These are phyloP conservation scores for Hafferia zeledoni DNA, from an alignment of 2,797 vertebrate genomes.

Conservation along the genomic window DNA sequence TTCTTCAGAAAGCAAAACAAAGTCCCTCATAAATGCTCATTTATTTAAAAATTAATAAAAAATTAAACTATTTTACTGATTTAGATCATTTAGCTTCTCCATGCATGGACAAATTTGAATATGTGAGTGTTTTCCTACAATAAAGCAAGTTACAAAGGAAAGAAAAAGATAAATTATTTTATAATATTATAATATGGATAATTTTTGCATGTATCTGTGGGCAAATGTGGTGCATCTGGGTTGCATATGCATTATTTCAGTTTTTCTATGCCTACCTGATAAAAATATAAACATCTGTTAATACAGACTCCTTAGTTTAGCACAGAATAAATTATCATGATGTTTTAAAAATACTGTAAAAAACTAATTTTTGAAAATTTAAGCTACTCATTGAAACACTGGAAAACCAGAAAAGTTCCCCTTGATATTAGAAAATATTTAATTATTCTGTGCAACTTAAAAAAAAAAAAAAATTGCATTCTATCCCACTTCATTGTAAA, in stretches of 20 bases:
- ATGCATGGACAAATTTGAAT: neutral
- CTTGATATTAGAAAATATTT: neutral
- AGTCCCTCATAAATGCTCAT: neutral
- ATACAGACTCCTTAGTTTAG: neutral
- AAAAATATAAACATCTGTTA: neutral
- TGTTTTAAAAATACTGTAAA: neutral
- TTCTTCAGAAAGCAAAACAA: neutral
- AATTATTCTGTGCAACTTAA: neutral
- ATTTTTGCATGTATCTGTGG: neutral
- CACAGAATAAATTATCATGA: neutral
- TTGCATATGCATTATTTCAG: neutral
- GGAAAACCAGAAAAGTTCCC: neutral
- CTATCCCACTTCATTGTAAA: neutral
- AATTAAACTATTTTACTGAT: neutral
- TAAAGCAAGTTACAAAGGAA: constrained; percentile 30
- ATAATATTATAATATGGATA: neutral
- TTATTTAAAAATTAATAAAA: neutral
- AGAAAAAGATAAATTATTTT: neutral
- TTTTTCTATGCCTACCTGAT: neutral
- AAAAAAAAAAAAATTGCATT: neutral
- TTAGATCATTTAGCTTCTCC: neutral
- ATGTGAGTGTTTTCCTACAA: constrained; percentile 11
- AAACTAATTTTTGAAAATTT: neutral
- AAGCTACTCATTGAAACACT: neutral
- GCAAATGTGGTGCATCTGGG: neutral